Base-by-base conservation (phyloP, 37 sponge, comb jelly and placozoan genomes). In the Beroe forskalii region DNA sequence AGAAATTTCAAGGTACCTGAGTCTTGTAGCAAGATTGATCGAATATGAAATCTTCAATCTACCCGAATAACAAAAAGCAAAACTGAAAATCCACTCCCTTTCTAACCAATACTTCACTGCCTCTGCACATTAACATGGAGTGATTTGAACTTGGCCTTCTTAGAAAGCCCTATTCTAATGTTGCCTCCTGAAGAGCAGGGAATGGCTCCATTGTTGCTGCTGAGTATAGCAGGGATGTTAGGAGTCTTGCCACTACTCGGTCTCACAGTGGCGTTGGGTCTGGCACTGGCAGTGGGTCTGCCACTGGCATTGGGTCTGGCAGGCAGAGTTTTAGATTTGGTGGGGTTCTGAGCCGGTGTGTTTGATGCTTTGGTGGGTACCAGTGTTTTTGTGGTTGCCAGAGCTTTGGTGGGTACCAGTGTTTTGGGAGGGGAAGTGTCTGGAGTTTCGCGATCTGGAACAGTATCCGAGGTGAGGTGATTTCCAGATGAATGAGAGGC, bases 121-220 rank as follows among this genome's bases (percentile, higher is more conserved):
- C 72, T 1, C 32, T 69, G 28, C 37, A 69, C 38, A 36, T 69
- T 69, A 2, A 37, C 72, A 69, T 69, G 72, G 4, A 69, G 39
- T 4, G 72, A 69, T 69, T 69, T 69, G 72, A 69, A 69, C 72
- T 35, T 69, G 2, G 72, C 72, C 6, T 69, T 69, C 32, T 69
- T 69, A 36, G 72, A 69, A 33, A 69, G 72, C 32, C 72, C 72
- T 36, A 69, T 69, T 69, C 55, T 48, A 12, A 48, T 48, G 55
- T 6, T 12, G 6, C 55, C 55, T 12, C 12, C 37, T 4, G 72
- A 28, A 36, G 72, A 4, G 25, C 66, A n/a, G 6, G 12, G 6
- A 17, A 48, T 48, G 6, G 12, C 55, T 6, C 55, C 55, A 6
- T 69, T 33, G 9, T 32, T 32, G 36, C 9, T 36, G n/a, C 66